Percentiles rank a stretch among this genome's conserved stretches.
phyloP scores from a whole-genome alignment of 1,140 invertebrate species.

The Cherax destructor region DNA sequence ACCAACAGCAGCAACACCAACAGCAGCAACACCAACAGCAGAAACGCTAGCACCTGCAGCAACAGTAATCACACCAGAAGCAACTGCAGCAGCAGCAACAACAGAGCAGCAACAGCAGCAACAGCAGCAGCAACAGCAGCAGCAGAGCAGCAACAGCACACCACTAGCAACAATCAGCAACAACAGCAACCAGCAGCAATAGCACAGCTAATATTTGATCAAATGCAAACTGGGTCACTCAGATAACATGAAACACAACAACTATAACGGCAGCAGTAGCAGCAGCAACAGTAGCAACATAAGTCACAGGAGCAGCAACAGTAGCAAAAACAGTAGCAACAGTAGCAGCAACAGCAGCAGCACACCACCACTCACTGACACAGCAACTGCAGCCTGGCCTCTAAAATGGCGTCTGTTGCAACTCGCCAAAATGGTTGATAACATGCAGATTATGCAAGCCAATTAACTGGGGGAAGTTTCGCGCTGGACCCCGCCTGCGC shows the following conservation, averaged over 20 bases:
- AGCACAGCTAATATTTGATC: no score
- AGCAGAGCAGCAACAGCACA: no score
- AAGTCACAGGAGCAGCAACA: not conserved
- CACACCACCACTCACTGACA: not conserved
- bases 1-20: not conserved
- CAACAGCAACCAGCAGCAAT: no score
- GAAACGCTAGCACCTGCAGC: not conserved
- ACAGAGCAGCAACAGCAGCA: no score
- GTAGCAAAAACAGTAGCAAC: not conserved
- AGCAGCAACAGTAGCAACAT: no score
- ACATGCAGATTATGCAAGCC: slow-evolving; percentile 68
- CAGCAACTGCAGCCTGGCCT: slow-evolving; percentile 17
- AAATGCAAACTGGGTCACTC: no score
- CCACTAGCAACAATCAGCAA: no score
- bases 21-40: not conserved
- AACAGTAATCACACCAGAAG: no score
- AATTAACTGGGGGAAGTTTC: slow-evolving; percentile 53
- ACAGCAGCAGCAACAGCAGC: no score
- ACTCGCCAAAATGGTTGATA: slow-evolving; percentile 63
- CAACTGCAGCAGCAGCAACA: no score
- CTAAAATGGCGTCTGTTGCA: slow-evolving; percentile 61
- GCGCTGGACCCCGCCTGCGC: slow-evolving; percentile 33
- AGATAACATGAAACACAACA: no score
- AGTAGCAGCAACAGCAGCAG: not conserved
- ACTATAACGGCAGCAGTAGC: no score